phyloP scores from a whole-genome alignment of 1,140 invertebrate species.

The Adelges cooleyi region DNA sequence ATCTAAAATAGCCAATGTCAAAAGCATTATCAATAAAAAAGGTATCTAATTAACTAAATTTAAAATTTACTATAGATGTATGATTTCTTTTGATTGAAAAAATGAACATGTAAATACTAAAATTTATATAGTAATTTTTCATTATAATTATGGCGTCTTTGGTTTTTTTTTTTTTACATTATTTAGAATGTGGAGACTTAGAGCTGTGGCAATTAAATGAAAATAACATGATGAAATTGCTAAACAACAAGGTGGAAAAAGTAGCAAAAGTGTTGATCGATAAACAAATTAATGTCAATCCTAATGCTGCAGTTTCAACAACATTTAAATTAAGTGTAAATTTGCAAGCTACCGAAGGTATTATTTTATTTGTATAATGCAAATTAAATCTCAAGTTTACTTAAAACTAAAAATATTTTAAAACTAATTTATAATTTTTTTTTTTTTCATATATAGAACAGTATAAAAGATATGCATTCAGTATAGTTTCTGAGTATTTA shows the following conservation, averaged over 20 bases:
- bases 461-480: slow-evolving; percentile 54
- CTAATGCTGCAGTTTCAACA: slow-evolving; percentile 52
- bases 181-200: slow-evolving; percentile 40
- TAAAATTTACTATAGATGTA: too few species aligned
- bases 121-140: background rate
- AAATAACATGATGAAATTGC: slow-evolving; percentile 59
- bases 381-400: too few species aligned
- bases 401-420: too few species aligned
- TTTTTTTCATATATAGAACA: slow-evolving; percentile 45
- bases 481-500: slow-evolving; percentile 57
- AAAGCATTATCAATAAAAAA: background rate
- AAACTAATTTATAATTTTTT: slow-evolving; percentile 30
- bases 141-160: background rate
- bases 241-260: slow-evolving; percentile 52
- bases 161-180: background rate
- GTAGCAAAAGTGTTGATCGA: slow-evolving; percentile 50
- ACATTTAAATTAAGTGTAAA: slow-evolving; percentile 52
- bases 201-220: slow-evolving; percentile 67
- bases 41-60: slow-evolving; percentile 1
- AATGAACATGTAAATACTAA: background rate
- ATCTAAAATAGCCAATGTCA: background rate
- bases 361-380: too few species aligned
- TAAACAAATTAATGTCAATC: slow-evolving; percentile 55
- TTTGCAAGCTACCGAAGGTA: slow-evolving; percentile 36
- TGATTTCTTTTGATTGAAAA: too few species aligned